Conservation (phyloP, 2,797 vertebrate species). For the Vespertilio murinus region DNA sequence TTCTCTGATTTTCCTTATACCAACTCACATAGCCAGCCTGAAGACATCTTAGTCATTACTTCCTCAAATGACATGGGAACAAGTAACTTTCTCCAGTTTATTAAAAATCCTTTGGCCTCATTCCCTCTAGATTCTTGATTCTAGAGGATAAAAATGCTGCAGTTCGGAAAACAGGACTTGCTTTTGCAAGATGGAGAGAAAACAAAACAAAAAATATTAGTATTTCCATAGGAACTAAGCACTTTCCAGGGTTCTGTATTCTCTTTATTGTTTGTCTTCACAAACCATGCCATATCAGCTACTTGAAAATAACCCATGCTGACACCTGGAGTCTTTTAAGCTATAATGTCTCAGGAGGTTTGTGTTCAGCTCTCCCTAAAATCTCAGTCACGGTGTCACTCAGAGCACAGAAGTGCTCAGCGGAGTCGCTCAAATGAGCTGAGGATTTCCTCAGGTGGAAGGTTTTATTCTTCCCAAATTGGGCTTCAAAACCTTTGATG, state of each 20-base stretch:
- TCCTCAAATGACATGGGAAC: neutral
- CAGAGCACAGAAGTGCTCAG: conserved; percentile 47
- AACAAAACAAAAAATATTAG: neutral
- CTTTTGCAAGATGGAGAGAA: neutral
- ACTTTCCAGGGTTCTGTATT: neutral
- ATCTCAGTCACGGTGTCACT: neutral
- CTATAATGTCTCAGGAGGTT: neutral
- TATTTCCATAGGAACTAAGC: neutral
- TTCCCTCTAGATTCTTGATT: neutral
- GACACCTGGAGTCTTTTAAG: neutral
- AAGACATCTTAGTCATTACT: neutral
- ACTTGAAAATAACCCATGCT: neutral
- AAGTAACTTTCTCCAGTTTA: neutral
- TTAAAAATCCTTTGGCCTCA: neutral
- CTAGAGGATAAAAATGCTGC: neutral
- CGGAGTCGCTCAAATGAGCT: neutral
- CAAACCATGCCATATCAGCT: neutral
- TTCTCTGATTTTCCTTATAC: neutral
- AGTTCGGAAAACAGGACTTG: neutral
- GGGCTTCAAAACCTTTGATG: conserved; percentile 22
- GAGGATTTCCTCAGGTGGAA: conserved; percentile 53
- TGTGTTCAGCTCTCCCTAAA: neutral
- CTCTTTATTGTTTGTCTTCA: neutral
- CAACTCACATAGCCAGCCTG: neutral
- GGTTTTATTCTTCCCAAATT: neutral